Evolutionary conservation across 2,113 vertebrate genomes (phyloP), one percentile per base, ranked within the genome.

Genomic region (Anoura caudifer): DNA sequence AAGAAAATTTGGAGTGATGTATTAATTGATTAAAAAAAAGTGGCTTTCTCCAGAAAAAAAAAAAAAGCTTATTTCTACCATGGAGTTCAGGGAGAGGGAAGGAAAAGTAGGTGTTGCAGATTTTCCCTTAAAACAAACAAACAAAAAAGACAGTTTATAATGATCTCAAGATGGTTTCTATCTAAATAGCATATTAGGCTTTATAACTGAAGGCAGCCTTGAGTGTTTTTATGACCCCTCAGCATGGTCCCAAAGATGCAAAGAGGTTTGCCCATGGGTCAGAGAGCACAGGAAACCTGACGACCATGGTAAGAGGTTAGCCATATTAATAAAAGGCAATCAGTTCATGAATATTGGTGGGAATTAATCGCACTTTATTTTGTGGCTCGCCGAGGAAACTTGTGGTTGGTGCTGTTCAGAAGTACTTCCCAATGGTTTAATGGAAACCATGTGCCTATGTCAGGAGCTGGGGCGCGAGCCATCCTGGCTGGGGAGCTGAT

Each of bases 361-460:
- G 3, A 63, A 98, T 98, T 98, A 97, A 97, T 95, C 94, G 98
- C 95, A 97, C 97, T 98, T 98, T 96, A 97, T 97, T 95, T 95
- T 97, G 96, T 98, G 90, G 79, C 91, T 98, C 77, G 89, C 92
- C 88, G 97, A 98, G 97, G 98, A 94, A 94, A 98, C 69, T 96
- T 98, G 98, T 98, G 98, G 96, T 96, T 98, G 98, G 98, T 84
- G 96, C 98, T 98, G 86, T 96, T 98, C 98, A 98, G 98, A 98
- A 98, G 92, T 72, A 72, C 98, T 93, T 97, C 98, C 97, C 93
- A 81, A 73, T 97, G 97, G 94, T 92, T 97, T 98, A 98, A 98
- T 97, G 93, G 97, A 97, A 99, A 98, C 92, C 98, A 98, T 95
- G 98, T 98, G 98, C 97, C 90, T 77, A 75, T 87, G 95, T 67